These are phyloP conservation scores for Caenorhabditis afra DNA, from an alignment of 2,888 invertebrate species.

Conservation along the genomic window DNA sequence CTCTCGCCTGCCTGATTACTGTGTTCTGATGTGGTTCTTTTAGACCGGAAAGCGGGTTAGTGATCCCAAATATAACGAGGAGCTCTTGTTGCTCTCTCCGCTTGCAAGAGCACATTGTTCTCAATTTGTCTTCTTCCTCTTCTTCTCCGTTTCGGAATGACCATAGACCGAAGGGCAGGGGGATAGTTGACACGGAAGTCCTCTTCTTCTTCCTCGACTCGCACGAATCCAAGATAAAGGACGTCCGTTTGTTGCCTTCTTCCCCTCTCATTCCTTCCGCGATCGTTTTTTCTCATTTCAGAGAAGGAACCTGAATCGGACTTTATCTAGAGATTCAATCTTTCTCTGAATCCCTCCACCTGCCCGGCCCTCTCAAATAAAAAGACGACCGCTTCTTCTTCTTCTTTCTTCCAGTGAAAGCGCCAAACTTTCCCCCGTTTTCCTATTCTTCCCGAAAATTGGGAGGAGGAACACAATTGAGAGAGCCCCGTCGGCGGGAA, in stretches of 20 bases:
- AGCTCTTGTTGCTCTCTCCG: conserved; percentile 1
- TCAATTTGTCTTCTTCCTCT: conserved; percentile 39
- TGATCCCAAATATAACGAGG: background rate
- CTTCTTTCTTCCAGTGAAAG: too few species aligned
- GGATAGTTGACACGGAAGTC: conserved; percentile 39
- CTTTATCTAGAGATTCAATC: conserved; percentile 1
- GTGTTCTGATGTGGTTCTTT: conserved; percentile 2
- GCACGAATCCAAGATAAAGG: conserved; percentile 1
- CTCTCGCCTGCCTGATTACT: background rate
- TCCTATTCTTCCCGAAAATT: conserved; percentile 8
- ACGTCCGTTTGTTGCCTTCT: conserved; percentile 1
- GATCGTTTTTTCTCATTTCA: conserved; percentile 22
- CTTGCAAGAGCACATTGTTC: conserved; percentile 18
- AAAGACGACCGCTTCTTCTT: too few species aligned
- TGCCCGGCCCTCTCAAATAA: background rate
- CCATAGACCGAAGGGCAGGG: conserved; percentile 19
- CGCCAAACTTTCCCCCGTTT: conserved; percentile 1
- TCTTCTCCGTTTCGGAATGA: conserved; percentile 3
- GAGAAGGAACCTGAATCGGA: conserved; percentile 5
- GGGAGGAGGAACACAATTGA: conserved; percentile 46
- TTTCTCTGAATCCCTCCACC: background rate
- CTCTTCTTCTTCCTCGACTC: background rate
- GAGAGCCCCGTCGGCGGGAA: background rate
- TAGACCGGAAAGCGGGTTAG: background rate
- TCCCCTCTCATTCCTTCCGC: background rate